Evolutionary conservation across 1,140 invertebrate species (phyloP), one percentile per base, ranked within the genome.

Genomic region (Musca domestica): DNA sequence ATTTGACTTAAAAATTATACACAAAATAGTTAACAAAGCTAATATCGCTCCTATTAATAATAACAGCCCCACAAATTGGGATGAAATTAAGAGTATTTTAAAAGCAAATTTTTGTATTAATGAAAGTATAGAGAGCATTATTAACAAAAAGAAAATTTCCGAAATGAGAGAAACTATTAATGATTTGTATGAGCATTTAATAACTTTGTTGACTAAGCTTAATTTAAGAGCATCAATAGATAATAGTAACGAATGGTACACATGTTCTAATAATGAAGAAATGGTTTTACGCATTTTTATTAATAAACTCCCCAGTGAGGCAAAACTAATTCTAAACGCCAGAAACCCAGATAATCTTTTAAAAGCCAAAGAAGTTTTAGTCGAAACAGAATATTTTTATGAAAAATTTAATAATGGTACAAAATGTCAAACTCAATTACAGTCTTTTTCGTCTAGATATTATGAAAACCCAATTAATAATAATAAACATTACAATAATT

Each of bases 331-430:
- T 10, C 23, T 52, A 20, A 52, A 52, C 12, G 17, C 19, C 23
- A 52, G 49, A 22, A 52, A 52, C 14, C 20, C 17, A 5, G 1
- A 49, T 49, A n/a, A n/a, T 49, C 47, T 14, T 49, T 49, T n/a
- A n/a, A n/a, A n/a, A n/a, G n/a, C n/a, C n/a, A n/a, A n/a, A n/a
- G n/a, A n/a, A n/a, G n/a, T n/a, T n/a, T n/a, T 52, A 52, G 23
- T 22, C 6, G 49, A 52, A 52, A 52, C 49, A 22, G 49, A 52
- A 9, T 52, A 52, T 52, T 52, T 52, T 52, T 52, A 52, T 52
- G 23, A 5, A 52, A 52, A 22, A 52, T n/a, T 10, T 22, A 70
- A 48, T 51, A 70, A 46, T 74, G 70, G 0, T 49, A 6, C 47
- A 49, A 49, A 15, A 15, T 49, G 47, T 17, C 15, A 49, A 5